Evolutionary conservation across 2,113 vertebrate species (phyloP).

Genomic region (Channa maculata): DNA sequence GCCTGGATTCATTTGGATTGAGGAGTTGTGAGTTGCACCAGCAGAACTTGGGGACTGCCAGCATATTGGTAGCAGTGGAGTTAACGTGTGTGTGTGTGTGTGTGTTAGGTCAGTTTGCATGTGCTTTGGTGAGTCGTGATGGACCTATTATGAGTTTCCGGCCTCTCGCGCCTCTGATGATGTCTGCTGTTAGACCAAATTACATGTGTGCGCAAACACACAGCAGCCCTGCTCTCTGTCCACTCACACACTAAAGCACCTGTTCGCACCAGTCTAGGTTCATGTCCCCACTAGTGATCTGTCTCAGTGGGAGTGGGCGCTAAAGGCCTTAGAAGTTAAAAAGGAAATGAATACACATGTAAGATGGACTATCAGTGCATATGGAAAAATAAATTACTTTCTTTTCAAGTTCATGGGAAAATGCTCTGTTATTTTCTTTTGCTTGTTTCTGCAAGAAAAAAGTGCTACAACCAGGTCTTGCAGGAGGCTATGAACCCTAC

Average conservation of each 20-base stretch:
- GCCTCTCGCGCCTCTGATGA: slow-evolving; percentile 73
- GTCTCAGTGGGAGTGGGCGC: slow-evolving; percentile 12
- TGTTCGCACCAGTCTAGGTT: slow-evolving; percentile 41
- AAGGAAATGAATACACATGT: slow-evolving; percentile 10
- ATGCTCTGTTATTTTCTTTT: slow-evolving; percentile 15
- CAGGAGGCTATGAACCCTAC: slow-evolving; percentile 52
- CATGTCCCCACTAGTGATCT: slow-evolving; percentile 25
- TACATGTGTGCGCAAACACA: slow-evolving; percentile 34
- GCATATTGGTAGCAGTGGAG: slow-evolving; percentile 49
- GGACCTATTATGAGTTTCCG: slow-evolving; percentile 75
- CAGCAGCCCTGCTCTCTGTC: slow-evolving; percentile 44
- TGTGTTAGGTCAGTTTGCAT: slow-evolving; percentile 46
- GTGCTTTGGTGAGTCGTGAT: slow-evolving; percentile 70
- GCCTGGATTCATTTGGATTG: slow-evolving; percentile 59
- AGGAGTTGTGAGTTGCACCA: slow-evolving; percentile 34
- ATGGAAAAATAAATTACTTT: slow-evolving; percentile 47
- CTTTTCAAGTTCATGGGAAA: slow-evolving; percentile 59
- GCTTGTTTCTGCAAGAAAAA: slow-evolving; percentile 33
- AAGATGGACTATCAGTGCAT: slow-evolving; percentile 5
- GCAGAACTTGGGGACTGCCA: slow-evolving; percentile 41
- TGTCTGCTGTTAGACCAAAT: slow-evolving; percentile 65
- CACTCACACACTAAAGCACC: slow-evolving; percentile 51
- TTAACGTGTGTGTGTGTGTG: slow-evolving; percentile 34
- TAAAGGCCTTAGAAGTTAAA: not conserved
- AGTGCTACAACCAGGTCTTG: slow-evolving; percentile 28